A percentile compares a stretch with the other conserved stretches of the same genome.
Evolutionary conservation across 2,888 invertebrate species (phyloP).

Genomic region (Noctua comes): DNA sequence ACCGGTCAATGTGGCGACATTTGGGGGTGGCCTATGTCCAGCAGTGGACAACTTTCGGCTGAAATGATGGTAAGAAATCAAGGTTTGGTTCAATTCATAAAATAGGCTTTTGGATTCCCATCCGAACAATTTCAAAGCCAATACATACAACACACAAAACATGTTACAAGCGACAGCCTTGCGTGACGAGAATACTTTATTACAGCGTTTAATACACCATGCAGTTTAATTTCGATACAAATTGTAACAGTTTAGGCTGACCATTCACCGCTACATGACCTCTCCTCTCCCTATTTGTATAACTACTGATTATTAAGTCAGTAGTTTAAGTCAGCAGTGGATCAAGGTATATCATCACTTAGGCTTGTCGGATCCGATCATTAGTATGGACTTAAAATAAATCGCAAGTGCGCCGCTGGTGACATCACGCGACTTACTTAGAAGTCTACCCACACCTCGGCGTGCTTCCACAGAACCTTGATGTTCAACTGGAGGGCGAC

Average conservation of each 20-base stretch:
- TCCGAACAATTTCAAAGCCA: constrained; percentile 19
- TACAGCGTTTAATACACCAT: constrained; percentile 13
- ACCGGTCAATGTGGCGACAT: too few relatives aligned
- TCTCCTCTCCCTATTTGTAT: constrained; percentile 1
- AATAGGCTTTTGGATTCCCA: neutral
- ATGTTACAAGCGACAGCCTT: constrained; percentile 25
- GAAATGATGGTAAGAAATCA: neutral
- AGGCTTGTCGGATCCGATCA: too few relatives aligned
- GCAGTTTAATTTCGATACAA: constrained; percentile 36
- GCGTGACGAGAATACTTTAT: constrained; percentile 38
- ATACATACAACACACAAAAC: constrained; percentile 19
- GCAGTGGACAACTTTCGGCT: too few relatives aligned
- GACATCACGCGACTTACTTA: too few relatives aligned
- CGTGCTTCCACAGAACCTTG: too few relatives aligned
- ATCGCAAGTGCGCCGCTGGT: too few relatives aligned
- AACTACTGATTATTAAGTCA: neutral
- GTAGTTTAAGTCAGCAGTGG: too few relatives aligned
- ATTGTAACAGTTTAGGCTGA: constrained; percentile 30
- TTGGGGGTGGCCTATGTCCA: too few relatives aligned
- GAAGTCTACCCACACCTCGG: too few relatives aligned
- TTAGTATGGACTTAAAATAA: too few relatives aligned
- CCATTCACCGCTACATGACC: constrained; percentile 15
- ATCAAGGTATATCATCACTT: too few relatives aligned
- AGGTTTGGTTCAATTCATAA: neutral
- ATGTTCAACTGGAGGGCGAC: too few relatives aligned